Percentiles rank a stretch among this genome's conserved stretches.
Evolutionary conservation across 64 coral and sea anemone genomes (phyloP).

Genomic region (Montipora foliosa): DNA sequence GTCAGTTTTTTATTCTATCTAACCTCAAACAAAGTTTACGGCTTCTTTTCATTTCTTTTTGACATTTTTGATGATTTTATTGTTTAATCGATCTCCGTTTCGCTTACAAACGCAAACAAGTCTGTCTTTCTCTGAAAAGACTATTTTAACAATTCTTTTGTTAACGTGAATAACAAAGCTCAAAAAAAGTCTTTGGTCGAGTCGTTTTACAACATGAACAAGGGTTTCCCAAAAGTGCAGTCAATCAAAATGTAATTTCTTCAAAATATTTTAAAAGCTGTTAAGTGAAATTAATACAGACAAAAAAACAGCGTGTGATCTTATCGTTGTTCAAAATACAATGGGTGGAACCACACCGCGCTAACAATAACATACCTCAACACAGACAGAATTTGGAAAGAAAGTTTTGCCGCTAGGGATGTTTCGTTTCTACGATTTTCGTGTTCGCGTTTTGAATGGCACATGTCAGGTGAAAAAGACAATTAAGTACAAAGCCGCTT

Average conservation of each 20-base stretch:
- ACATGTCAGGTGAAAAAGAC: conserved; percentile 14
- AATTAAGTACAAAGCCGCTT: neutral
- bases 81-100: neutral
- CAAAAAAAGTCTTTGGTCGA: neutral
- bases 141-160: neutral
- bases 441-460: conserved; percentile 43
- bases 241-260: conserved; percentile 1
- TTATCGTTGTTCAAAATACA: neutral
- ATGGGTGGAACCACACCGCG: neutral
- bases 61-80: neutral
- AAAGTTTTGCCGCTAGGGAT: neutral
- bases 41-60: neutral
- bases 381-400: neutral
- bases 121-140: neutral
- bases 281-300: neutral
- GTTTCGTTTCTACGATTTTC: neutral
- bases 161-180: neutral
- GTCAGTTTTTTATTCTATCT: neutral
- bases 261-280: neutral
- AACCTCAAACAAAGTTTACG: neutral
- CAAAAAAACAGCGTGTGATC: neutral
- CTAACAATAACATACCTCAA: neutral
- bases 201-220: neutral
- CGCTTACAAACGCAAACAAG: conserved; percentile 7
- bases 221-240: neutral